Base-by-base conservation (phyloP, 2,113 vertebrate genomes). In the Symphodus melops region DNA sequence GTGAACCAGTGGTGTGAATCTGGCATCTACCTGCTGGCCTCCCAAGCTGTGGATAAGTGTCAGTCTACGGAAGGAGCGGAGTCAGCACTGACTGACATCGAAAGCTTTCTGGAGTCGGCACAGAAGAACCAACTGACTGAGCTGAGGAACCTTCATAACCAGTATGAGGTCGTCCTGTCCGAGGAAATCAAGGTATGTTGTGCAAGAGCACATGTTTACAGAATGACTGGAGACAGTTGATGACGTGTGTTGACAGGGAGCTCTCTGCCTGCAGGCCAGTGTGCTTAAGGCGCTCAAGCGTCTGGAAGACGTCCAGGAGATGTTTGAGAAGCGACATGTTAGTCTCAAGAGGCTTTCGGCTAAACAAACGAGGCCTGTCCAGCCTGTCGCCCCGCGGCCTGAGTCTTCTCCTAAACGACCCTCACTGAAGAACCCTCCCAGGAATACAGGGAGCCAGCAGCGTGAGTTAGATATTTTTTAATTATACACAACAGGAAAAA, bases 41-140 rank as follows among this genome's bases (percentile, higher is more conserved):
- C 96, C 55, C 97, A 98, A 92, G 96, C 96, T 71, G 96, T 98
- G 75, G 97, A 98, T 85, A 98, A 97, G 81, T 99, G 96, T 88
- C 97, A 99, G 87, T 96, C 97, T 44, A 96, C 97, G 92, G 97
- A 99, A 70, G 97, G 97, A 46, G 96, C 97, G 13, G 97, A 98
- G 85, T 92, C 94, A 12, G 97, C 97, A 1, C 92, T 98, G 17
- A 88, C 86, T 11, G 97, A 98, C 91, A 97, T 98, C 0, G 94
- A 97, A 78, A 86, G 68, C 16, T 99, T 97, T 84, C 90, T 96
- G 88, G 90, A 92, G 72, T 95, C 95, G 0, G 95, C 94, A 8
- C 93, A 94, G 55, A 95, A 96, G 42, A 92, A 96, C 83, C 95
- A 96, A 42, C 88, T 97, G 48, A 93, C 91, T 33, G 95, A 94